phyloP scores from a whole-genome alignment of 2,797 vertebrate species.

The Limnodromus scolopaceus region DNA sequence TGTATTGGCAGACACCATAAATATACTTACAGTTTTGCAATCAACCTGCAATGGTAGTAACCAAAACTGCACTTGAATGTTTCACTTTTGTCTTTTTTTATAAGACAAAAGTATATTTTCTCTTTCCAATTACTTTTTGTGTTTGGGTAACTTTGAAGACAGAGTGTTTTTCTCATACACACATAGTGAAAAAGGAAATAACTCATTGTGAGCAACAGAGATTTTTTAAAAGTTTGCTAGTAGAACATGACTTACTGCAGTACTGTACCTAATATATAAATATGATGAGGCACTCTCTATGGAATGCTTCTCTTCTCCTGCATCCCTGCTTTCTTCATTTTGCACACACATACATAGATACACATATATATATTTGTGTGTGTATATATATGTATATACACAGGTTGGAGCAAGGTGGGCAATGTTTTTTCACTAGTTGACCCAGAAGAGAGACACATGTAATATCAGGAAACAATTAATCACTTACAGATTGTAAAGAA shows the following conservation, averaged over 20 bases:
- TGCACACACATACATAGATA: too few species aligned
- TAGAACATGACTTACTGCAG: background rate
- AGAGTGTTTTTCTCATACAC: background rate
- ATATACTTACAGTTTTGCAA: background rate
- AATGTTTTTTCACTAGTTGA: background rate
- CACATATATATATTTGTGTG: too few species aligned
- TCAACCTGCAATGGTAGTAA: background rate
- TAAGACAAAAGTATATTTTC: background rate
- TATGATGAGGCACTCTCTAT: background rate
- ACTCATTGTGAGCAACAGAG: background rate
- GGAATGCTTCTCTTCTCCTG: background rate
- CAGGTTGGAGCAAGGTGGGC: rapidly evolving
- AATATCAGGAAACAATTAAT: background rate
- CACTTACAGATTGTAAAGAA: background rate
- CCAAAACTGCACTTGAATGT: background rate
- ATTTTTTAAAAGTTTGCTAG: background rate
- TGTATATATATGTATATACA: background rate
- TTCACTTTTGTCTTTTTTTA: background rate
- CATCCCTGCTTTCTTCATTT: background rate
- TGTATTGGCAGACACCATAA: background rate
- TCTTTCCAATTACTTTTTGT: background rate
- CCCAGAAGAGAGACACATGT: background rate
- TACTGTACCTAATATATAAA: background rate
- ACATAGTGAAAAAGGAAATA: background rate
- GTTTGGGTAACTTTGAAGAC: background rate